Percentiles rank a stretch among this genome's conserved stretches.
These are phyloP conservation scores for Dromococcyx pavoninus DNA, from an alignment of 2,797 vertebrate genomes.

Conservation along the genomic window DNA sequence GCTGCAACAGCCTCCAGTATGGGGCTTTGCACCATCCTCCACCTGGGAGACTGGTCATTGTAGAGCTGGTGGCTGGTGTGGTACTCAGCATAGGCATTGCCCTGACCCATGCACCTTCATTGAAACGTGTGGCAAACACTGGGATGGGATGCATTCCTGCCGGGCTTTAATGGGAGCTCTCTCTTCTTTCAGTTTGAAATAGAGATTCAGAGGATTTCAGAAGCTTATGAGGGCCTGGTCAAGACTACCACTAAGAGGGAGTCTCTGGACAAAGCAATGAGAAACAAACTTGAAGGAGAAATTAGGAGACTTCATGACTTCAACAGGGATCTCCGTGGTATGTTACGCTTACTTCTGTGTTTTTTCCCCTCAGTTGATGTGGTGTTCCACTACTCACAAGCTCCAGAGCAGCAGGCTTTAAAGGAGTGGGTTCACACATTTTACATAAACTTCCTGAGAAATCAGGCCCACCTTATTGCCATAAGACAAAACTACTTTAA, in stretches of 20 bases:
- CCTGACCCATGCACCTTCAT: accelerated
- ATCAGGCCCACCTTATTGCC: background rate
- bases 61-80: background rate
- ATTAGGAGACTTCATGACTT: constrained; percentile 87
- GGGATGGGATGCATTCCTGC: background rate
- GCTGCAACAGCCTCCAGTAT: background rate
- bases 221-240: constrained; percentile 85
- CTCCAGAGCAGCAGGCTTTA: background rate
- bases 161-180: constrained; percentile 1
- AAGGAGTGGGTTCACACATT: background rate
- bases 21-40: background rate
- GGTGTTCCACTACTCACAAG: background rate
- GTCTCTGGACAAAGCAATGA: constrained; percentile 85
- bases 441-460: background rate
- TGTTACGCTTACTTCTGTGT: background rate
- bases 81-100: background rate
- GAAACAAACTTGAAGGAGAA: constrained; percentile 85
- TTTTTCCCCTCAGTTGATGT: background rate
- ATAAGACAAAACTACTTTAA: background rate
- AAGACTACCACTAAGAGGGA: constrained; percentile 86
- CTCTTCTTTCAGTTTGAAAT: constrained; percentile 81
- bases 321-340: constrained; percentile 87
- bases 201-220: constrained; percentile 85
- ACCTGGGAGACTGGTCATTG: background rate
- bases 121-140: background rate